Percentiles rank a stretch among this genome's conserved stretches.
phyloP scores from a whole-genome alignment of 2,797 vertebrate genomes.

The Glyptemys insculpta region DNA sequence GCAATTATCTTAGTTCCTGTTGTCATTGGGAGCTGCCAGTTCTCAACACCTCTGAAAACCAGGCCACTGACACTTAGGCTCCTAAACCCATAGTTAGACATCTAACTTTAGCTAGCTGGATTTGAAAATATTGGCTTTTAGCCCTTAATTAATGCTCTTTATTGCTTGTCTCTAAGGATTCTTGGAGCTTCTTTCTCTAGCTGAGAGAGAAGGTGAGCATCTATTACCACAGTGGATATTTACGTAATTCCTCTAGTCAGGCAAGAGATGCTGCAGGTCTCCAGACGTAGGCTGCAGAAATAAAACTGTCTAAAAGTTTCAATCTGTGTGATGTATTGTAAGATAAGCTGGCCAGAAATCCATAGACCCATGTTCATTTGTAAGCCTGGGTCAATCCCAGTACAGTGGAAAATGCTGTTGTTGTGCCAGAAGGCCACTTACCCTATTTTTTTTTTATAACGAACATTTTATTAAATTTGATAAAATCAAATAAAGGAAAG shows the following conservation, averaged over 20 bases:
- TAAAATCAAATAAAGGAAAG: not conserved
- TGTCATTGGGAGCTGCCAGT: not conserved
- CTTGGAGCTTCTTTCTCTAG: not conserved
- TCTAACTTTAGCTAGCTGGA: not conserved
- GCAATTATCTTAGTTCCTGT: accelerated
- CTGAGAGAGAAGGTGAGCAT: not conserved
- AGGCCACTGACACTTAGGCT: accelerated
- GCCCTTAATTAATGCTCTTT: not conserved
- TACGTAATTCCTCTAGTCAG: not conserved
- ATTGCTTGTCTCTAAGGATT: not conserved
- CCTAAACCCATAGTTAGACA: no score
- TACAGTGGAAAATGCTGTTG: not conserved
- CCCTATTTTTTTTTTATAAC: not conserved
- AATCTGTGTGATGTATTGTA: not conserved
- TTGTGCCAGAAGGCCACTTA: not conserved
- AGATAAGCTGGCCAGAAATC: not conserved
- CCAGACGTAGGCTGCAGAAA: not conserved
- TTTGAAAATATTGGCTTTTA: not conserved
- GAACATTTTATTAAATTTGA: not conserved
- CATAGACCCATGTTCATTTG: accelerated
- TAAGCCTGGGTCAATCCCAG: not conserved
- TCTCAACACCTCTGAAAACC: not conserved
- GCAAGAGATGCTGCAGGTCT: not conserved
- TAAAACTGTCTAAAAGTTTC: not conserved
- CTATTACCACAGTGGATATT: not conserved